phyloP scores from a whole-genome alignment of 2,888 invertebrate species.

The Steromphala cineraria region DNA sequence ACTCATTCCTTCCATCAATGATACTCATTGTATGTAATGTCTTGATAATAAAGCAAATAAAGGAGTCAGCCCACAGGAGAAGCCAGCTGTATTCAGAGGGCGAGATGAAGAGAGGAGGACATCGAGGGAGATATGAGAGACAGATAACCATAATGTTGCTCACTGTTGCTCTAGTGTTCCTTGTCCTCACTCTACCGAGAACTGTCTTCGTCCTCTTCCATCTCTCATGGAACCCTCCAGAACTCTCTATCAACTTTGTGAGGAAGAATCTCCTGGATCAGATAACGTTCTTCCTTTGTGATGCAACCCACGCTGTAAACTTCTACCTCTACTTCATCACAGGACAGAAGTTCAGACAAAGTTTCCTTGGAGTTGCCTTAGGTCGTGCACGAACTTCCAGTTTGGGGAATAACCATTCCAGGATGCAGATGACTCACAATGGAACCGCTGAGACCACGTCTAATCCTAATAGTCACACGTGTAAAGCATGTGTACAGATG shows the following conservation, averaged over 20 bases:
- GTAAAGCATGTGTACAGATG: constrained; percentile 4
- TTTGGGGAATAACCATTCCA: not conserved
- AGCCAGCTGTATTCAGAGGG: not conserved
- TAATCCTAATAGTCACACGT: not conserved
- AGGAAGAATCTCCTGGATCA: constrained; percentile 35
- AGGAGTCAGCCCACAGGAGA: constrained; percentile 22
- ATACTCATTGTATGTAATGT: constrained; percentile 38
- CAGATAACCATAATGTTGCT: constrained; percentile 43
- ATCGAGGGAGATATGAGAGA: constrained; percentile 5
- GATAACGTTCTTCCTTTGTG: constrained; percentile 36
- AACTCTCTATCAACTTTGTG: constrained; percentile 20
- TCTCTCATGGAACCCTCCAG: constrained; percentile 9
- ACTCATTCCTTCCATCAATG: constrained; percentile 36
- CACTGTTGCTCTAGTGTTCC: constrained; percentile 34
- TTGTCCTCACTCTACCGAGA: constrained; percentile 37
- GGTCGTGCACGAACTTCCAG: not conserved
- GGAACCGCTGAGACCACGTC: not conserved
- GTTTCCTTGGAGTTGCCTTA: constrained; percentile 25
- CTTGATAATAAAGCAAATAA: constrained; percentile 33
- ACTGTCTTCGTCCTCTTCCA: constrained; percentile 33
- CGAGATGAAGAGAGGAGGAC: not conserved
- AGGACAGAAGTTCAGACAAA: constrained; percentile 34
- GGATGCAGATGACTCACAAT: not conserved
- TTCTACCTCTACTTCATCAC: constrained; percentile 24
- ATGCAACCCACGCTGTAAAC: constrained; percentile 44